Conservation (phyloP, 2,888 invertebrate genomes). For the Cantharis flavilabris region DNA sequence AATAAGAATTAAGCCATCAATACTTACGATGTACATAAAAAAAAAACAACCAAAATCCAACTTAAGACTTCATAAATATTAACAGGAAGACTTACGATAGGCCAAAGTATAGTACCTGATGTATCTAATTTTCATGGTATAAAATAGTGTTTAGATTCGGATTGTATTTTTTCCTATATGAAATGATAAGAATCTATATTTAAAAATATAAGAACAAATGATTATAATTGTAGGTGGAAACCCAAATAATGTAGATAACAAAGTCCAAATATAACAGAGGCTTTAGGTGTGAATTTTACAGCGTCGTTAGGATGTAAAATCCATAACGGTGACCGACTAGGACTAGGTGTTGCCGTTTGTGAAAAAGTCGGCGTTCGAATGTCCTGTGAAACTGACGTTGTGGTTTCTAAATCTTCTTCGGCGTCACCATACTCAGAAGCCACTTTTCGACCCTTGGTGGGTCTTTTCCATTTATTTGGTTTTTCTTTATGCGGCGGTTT, state of each 20-base stretch:
- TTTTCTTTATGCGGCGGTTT: slow-evolving; percentile 51
- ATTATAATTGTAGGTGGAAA: slow-evolving; percentile 14
- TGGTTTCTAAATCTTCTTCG: slow-evolving; percentile 44
- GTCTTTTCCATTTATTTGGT: slow-evolving; percentile 50
- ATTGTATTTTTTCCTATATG: background rate
- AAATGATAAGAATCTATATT: slow-evolving; percentile 8
- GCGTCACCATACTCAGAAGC: slow-evolving; percentile 42
- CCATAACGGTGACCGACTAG: slow-evolving; percentile 49
- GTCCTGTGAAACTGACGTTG: slow-evolving; percentile 46
- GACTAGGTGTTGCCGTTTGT: slow-evolving; percentile 43
- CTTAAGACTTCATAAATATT: slow-evolving; percentile 16
- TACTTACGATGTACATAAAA: background rate
- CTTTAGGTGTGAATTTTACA: slow-evolving; percentile 17
- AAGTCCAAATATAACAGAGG: slow-evolving; percentile 20
- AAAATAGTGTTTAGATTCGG: background rate
- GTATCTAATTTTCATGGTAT: slow-evolving; percentile 1
- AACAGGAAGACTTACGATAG: slow-evolving; percentile 27
- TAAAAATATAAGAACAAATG: slow-evolving; percentile 11
- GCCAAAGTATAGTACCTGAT: slow-evolving; percentile 19
- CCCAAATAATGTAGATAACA: slow-evolving; percentile 18
- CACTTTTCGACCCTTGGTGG: slow-evolving; percentile 38
- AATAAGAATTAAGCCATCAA: slow-evolving; percentile 8
- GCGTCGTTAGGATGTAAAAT: slow-evolving; percentile 41
- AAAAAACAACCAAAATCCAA: background rate
- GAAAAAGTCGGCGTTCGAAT: slow-evolving; percentile 41